Evolutionary conservation across 2,113 vertebrate species (phyloP).

Genomic region (Zosterops japonicus): DNA sequence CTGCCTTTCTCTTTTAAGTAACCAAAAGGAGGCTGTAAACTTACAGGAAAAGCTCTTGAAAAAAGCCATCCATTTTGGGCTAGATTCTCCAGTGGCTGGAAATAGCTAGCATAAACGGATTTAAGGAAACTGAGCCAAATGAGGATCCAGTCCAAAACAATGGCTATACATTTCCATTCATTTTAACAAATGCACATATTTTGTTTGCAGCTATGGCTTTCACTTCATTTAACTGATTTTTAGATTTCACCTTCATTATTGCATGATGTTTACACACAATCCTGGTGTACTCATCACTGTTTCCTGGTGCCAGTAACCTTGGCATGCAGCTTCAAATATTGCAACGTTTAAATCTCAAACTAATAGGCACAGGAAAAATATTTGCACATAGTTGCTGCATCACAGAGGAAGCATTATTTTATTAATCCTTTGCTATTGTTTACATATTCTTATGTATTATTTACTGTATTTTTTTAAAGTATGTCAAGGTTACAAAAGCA

Average conservation of each 20-base stretch:
- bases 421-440: neutral
- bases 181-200: slow-evolving; percentile 8
- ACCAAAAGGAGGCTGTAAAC: neutral
- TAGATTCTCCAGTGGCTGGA: neutral
- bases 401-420: neutral
- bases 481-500: neutral
- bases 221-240: neutral
- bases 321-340: neutral
- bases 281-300: neutral
- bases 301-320: slow-evolving; percentile 20
- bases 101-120: neutral
- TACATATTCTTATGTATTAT: neutral
- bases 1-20: neutral
- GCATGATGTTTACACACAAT: neutral
- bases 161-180: neutral
- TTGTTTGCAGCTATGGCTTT: neutral
- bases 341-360: neutral
- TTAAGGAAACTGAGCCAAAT: neutral
- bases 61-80: neutral
- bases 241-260: slow-evolving; percentile 4
- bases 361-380: neutral
- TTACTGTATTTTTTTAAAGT: neutral
- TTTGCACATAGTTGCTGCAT: neutral
- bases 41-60: neutral
- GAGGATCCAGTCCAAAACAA: slow-evolving; percentile 3